A percentile compares a stretch with the other conserved stretches of the same genome.
These are phyloP conservation scores for Elaphurus davidianus DNA, from an alignment of 2,113 vertebrate species.

Conservation along the genomic window DNA sequence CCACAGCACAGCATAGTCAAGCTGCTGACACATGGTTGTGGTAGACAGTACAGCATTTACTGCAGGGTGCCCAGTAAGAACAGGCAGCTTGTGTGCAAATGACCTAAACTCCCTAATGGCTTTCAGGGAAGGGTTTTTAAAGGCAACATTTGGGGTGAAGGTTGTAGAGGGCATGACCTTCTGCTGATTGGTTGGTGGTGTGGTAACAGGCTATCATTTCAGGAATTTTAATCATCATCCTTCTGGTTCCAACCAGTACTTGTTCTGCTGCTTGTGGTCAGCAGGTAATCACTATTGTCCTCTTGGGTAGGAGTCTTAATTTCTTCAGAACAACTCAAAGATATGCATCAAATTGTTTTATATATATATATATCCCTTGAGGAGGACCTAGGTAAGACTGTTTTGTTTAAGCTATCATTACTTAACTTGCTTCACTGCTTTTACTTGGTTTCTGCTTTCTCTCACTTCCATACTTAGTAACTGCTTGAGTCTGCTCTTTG, in stretches of 20 bases:
- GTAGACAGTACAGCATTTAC: not conserved
- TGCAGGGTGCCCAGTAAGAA: not conserved
- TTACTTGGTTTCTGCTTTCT: not conserved
- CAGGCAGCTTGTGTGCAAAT: not conserved
- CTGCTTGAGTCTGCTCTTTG: not conserved
- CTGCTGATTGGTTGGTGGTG: not conserved
- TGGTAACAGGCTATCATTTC: not conserved
- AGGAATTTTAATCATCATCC: not conserved
- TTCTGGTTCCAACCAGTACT: not conserved
- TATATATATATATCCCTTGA: not conserved
- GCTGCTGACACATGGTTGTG: not conserved
- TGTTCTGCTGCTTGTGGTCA: not conserved
- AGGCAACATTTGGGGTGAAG: not conserved
- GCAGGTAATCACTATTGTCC: not conserved
- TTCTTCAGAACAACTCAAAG: not conserved
- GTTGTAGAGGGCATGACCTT: not conserved
- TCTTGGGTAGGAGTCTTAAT: not conserved
- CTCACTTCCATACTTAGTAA: not conserved
- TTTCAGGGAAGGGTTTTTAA: not conserved
- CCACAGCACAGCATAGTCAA: not conserved
- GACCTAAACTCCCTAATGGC: not conserved
- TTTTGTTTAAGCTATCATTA: not conserved
- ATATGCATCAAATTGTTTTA: not conserved
- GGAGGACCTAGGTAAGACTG: not conserved
- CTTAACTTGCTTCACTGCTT: not conserved